Base-by-base conservation (phyloP, 2,797 vertebrate genomes). In the Poeciliopsis presidionis region DNA sequence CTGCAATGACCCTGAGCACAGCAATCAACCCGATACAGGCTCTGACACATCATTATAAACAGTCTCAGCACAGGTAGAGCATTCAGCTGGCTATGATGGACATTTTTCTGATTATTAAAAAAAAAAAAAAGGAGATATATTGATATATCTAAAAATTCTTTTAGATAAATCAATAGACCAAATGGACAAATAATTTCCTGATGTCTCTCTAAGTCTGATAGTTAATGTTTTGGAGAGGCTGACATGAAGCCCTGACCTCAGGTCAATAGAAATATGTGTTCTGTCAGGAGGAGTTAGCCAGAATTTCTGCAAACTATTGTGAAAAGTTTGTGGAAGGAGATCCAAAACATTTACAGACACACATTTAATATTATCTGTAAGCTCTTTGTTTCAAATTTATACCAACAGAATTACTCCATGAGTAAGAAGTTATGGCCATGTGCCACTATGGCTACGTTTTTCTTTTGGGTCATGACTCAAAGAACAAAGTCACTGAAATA, bases 1-100 rank as follows among this genome's bases (percentile, higher is more conserved):
- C 88, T 88, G 88, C 90, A 87, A 83, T 91, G 94, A 94, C 94
- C 92, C 90, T 78, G 87, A 87, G 88, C 91, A 85, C 84, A 81
- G 71, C 80, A 81, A 90, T 92, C 91, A 89, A 86, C 81, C 83
- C 86, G 89, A 91, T 84, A 78, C 20, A 41, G 85, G 69, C 81
- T 84, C 73, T 83, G 85, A 91, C 73, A 75, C 79, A 89, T 88
- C 87, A 79, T 91, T 80, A 86, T 84, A 83, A 76, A 59, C 85
- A 85, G 76, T 85, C 87, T 90, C 83, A 85, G 75, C 36, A 73
- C 39, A 74, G 73, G 85, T 25, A 73, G 74, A 80, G 81, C 85
- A 22, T 11, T 70, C 41, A n/a, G 80, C 65, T 18, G 70, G 18
- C 49, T 14, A 77, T 46, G 72, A 84, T 22, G 5, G 73, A 86